Evolutionary conservation across 2,888 invertebrate species (phyloP).

Genomic region (Acanthococcus lagerstroemiae): DNA sequence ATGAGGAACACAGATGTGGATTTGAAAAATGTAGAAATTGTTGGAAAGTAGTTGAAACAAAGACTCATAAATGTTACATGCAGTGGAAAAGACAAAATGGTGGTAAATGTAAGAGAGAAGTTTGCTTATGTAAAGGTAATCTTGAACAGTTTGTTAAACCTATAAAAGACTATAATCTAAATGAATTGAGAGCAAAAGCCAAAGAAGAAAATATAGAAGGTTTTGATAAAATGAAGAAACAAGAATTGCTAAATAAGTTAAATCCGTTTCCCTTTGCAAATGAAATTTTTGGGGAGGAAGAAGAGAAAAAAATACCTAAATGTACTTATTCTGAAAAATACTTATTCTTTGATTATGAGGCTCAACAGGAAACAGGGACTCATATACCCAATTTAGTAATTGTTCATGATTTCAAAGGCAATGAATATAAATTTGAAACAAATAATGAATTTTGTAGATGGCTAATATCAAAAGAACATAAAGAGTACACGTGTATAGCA

Average conservation of each 20-base stretch:
- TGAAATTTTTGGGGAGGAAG: slow-evolving; percentile 2
- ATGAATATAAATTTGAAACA: slow-evolving; percentile 29
- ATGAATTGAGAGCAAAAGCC: slow-evolving; percentile 4
- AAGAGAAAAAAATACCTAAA: slow-evolving; percentile 1
- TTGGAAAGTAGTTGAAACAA: slow-evolving; percentile 10
- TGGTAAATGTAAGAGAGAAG: not conserved
- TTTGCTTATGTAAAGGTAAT: slow-evolving; percentile 2
- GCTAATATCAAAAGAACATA: slow-evolving; percentile 31
- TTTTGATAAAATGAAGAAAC: slow-evolving; percentile 2
- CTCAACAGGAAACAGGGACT: slow-evolving; percentile 22
- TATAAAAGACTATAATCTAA: slow-evolving; percentile 1
- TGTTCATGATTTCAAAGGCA: slow-evolving; percentile 32
- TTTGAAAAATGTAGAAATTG: slow-evolving; percentile 13
- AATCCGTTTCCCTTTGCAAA: slow-evolving; percentile 6
- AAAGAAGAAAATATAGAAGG: slow-evolving; percentile 4
- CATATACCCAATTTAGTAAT: slow-evolving; percentile 21
- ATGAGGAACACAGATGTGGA: slow-evolving; percentile 6
- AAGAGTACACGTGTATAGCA: slow-evolving; percentile 31
- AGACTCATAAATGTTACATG: slow-evolving; percentile 16
- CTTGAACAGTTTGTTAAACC: slow-evolving; percentile 5
- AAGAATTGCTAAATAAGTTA: not conserved
- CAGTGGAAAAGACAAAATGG: slow-evolving; percentile 13
- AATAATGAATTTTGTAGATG: slow-evolving; percentile 15
- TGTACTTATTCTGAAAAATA: slow-evolving; percentile 33
- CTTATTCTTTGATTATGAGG: slow-evolving; percentile 32